These are phyloP conservation scores for Centrocercus urophasianus DNA, from an alignment of 2,113 vertebrate genomes.

Conservation along the genomic window DNA sequence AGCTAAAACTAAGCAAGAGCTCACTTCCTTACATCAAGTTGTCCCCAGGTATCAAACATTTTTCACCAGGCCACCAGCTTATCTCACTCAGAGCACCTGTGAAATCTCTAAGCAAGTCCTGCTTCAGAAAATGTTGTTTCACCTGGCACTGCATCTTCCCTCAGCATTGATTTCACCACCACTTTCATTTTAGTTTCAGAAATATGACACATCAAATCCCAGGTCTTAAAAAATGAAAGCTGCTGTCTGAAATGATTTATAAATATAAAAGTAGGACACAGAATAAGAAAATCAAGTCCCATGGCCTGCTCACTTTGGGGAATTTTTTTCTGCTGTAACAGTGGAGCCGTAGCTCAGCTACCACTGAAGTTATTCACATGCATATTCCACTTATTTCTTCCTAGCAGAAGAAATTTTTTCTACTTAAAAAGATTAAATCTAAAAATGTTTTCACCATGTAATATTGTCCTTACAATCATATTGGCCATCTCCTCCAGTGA, in stretches of 20 bases:
- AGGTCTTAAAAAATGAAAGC: neutral
- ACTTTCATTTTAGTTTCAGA: constrained; percentile 1
- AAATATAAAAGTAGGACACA: constrained; percentile 33
- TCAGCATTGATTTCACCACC: neutral
- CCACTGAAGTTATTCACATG: neutral
- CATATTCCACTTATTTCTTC: neutral
- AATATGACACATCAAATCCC: neutral
- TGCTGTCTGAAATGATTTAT: neutral
- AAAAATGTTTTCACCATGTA: neutral
- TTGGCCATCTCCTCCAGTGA: neutral
- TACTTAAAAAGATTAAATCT: neutral
- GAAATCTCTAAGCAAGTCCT: neutral
- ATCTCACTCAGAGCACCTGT: neutral
- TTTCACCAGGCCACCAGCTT: neutral
- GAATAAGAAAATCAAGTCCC: constrained; percentile 44
- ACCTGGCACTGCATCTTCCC: neutral
- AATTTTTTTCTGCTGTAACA: constrained; percentile 34
- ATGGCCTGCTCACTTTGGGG: neutral
- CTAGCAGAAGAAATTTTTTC: neutral
- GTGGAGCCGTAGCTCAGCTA: neutral
- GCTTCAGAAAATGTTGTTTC: neutral
- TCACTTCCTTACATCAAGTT: constrained; percentile 2
- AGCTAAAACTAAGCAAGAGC: neutral
- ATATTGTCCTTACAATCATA: neutral
- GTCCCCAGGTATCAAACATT: neutral